Base-by-base conservation (phyloP, 2,888 invertebrate species). In the Taphrorychus bicolor region DNA sequence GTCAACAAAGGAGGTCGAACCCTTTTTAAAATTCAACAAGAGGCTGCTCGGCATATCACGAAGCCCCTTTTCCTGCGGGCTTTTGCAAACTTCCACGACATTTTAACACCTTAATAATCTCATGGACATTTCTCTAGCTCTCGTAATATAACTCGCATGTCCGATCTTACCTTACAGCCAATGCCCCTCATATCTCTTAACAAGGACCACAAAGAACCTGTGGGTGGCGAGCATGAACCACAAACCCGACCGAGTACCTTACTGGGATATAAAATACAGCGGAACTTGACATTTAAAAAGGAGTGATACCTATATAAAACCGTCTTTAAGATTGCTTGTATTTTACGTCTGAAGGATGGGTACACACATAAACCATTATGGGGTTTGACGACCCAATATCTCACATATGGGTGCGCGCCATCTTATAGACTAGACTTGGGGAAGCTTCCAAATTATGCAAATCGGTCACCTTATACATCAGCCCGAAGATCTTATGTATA, bases 211-310 rank as follows among this genome's bases (percentile, higher is more conserved):
- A 32, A 48, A 48, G 48, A 5, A 48, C 16, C 16, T 18, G 53
- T 53, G 53, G 53, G 53, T 53, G 53, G 53, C 32, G 23, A 22
- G 19, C 52, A 52, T 52, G 22, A n/a, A 52, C 53, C 23, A 53
- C 16, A 21, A 23, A 16, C 53, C 32, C 7, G n/a, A n/a, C n/a
- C n/a, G 51, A 51, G 51, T 5, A 51, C 17, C 51, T 16, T 19
- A 51, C 51, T n/a, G 23, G 53, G 14, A 53, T 24, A 53, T 53
- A 53, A 53, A 53, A 24, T 53, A 53, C 32, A 23, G 14, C 7
- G 14, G 7, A 53, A 53, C 23, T n/a, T 53, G 53, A 53, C 53
- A 14, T 53, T 23, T 53, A 14, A 23, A 53, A 53, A 24, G 53
- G 32, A 53, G 53, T 17, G 53, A 53, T 53, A 53, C 22, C 19